Percentiles rank a stretch among this genome's conserved stretches.
Conservation (phyloP, 2,113 vertebrate genomes). For the Pholis gunnellus region DNA sequence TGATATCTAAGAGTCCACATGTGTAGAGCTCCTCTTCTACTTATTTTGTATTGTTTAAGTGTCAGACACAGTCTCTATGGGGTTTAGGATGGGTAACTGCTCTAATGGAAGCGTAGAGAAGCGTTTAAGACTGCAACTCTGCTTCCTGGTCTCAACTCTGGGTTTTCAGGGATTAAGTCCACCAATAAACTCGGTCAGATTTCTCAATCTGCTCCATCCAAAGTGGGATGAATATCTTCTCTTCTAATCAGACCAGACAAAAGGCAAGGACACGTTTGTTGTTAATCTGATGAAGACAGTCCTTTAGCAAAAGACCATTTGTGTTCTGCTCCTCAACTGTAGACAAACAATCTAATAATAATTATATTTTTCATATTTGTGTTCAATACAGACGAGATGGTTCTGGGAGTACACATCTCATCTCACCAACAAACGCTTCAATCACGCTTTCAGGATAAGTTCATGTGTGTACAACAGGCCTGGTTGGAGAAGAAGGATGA, state of each 20-base stretch:
- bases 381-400: slow-evolving; percentile 1
- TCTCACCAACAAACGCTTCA: neutral
- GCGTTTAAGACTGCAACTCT: neutral
- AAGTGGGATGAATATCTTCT: no score
- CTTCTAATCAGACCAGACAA: neutral
- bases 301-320: neutral
- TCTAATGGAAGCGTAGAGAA: neutral
- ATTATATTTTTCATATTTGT: no score
- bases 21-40: no score
- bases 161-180: neutral
- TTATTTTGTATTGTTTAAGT: no score
- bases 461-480: neutral
- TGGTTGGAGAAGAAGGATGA: neutral
- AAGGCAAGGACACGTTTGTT: no score
- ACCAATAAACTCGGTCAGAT: neutral
- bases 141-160: neutral
- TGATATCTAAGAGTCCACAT: no score
- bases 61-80: no score
- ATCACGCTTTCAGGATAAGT: neutral
- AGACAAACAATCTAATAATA: neutral
- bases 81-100: no score
- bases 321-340: neutral
- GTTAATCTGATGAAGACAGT: no score
- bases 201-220: neutral
- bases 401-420: slow-evolving; percentile 18